A percentile compares a stretch with the other conserved stretches of the same genome.
Conservation (phyloP, 2,888 invertebrate species). For the Chymomyza caudatula region DNA sequence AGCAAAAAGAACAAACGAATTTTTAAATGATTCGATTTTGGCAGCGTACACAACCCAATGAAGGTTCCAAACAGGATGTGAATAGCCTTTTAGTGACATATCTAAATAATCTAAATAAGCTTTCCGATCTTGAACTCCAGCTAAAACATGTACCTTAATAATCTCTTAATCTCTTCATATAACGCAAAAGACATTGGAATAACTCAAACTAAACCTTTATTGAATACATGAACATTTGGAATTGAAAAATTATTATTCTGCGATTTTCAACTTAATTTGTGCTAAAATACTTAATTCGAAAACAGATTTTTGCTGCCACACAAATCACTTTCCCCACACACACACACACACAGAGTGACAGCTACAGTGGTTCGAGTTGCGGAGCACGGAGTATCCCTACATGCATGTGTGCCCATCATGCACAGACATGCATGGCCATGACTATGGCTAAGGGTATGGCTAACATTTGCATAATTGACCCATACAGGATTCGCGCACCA, state of each 20-base stretch:
- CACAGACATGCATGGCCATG: not conserved
- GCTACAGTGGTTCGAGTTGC: not conserved
- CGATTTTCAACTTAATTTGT: constrained; percentile 63
- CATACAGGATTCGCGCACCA: constrained; percentile 75
- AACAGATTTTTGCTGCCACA: constrained; percentile 69
- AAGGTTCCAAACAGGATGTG: too few relatives aligned
- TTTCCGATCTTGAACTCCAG: too few relatives aligned
- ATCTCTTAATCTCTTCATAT: too few relatives aligned
- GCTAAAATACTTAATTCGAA: constrained; percentile 68
- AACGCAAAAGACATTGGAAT: too few relatives aligned
- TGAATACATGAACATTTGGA: not conserved
- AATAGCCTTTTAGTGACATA: too few relatives aligned
- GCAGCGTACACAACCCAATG: too few relatives aligned
- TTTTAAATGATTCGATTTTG: too few relatives aligned
- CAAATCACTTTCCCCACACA: constrained; percentile 65
- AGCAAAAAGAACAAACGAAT: too few relatives aligned
- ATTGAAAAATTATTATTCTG: constrained; percentile 21
- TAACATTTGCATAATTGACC: constrained; percentile 77
- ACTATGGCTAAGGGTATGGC: constrained; percentile 15
- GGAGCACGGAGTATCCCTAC: not conserved
- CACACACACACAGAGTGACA: constrained; percentile 27
- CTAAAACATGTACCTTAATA: too few relatives aligned
- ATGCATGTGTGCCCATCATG: not conserved
- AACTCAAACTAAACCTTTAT: too few relatives aligned
- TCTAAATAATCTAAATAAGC: too few relatives aligned